Percentiles rank a stretch among this genome's conserved stretches.
phyloP scores from a whole-genome alignment of 2,113 vertebrate species.

The Malaclemys terrapin region DNA sequence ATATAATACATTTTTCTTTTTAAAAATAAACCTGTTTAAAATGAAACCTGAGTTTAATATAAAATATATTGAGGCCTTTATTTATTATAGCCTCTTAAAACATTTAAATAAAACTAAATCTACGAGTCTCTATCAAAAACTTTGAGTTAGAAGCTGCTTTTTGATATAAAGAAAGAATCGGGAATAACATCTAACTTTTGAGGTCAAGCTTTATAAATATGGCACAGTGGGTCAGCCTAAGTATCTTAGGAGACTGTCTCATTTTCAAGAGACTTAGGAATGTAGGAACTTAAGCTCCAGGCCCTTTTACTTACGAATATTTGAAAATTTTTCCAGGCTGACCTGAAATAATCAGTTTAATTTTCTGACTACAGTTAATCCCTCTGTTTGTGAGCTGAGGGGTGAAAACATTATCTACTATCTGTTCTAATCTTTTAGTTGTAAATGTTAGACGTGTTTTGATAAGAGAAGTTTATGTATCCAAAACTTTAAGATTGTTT shows the following conservation, averaged over 20 bases:
- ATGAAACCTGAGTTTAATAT: background rate
- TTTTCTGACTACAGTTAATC: background rate
- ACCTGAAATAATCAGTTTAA: background rate
- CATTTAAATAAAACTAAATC: background rate
- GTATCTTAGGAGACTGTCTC: background rate
- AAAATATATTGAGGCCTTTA: background rate
- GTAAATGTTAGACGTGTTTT: background rate
- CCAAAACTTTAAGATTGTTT: background rate
- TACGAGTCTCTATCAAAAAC: background rate
- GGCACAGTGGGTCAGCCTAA: background rate
- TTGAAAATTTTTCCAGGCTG: background rate
- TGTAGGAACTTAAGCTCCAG: background rate
- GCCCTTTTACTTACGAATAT: background rate
- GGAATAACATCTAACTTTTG: background rate
- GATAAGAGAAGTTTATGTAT: background rate
- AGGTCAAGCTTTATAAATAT: background rate
- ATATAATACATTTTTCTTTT: background rate
- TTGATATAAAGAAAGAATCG: too few relatives aligned
- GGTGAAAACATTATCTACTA: too few relatives aligned
- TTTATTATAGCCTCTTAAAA: background rate
- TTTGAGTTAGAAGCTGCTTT: too few relatives aligned
- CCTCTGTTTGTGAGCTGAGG: background rate
- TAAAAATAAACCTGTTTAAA: background rate
- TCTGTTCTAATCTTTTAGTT: background rate
- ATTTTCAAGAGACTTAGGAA: background rate